Evolutionary conservation across 2,888 invertebrate genomes (phyloP).

Genomic region (Schizotus pectinicornis): DNA sequence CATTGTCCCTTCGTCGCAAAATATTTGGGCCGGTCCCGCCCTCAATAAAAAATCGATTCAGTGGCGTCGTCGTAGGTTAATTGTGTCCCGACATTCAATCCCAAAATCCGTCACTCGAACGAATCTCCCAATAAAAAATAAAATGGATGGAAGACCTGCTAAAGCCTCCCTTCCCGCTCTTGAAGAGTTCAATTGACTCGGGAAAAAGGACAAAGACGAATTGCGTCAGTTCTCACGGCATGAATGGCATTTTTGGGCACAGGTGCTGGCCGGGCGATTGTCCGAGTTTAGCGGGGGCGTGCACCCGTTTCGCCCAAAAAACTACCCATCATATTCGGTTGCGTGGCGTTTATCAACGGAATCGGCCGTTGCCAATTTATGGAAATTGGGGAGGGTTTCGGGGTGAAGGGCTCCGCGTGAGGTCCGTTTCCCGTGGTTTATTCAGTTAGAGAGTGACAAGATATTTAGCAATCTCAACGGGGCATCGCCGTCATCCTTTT

Average conservation of each 20-base stretch:
- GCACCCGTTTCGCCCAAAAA: neutral
- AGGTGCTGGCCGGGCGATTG: slow-evolving; percentile 28
- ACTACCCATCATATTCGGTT: no score
- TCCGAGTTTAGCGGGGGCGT: slow-evolving; percentile 21
- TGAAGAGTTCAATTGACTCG: slow-evolving; percentile 20
- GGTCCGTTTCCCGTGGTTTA: slow-evolving; percentile 27
- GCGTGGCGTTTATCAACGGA: no score
- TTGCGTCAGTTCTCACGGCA: slow-evolving; percentile 41
- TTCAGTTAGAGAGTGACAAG: slow-evolving; percentile 27
- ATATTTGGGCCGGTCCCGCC: slow-evolving; percentile 1
- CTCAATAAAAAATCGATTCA: slow-evolving; percentile 23
- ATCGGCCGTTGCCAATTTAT: no score
- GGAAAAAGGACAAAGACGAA: slow-evolving; percentile 31
- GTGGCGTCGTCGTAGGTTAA: slow-evolving; percentile 1
- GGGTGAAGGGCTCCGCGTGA: slow-evolving; percentile 19
- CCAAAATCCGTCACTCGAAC: no score
- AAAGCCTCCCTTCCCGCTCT: neutral
- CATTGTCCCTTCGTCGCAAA: no score
- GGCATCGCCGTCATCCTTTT: slow-evolving; percentile 27
- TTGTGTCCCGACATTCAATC: slow-evolving; percentile 3
- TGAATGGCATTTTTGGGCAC: slow-evolving; percentile 38
- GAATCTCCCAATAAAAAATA: slow-evolving; percentile 6
- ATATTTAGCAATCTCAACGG: slow-evolving; percentile 28
- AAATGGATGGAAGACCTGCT: slow-evolving; percentile 12
- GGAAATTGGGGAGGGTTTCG: no score